Evolutionary conservation across 2,888 invertebrate species (phyloP), one percentile per base, ranked within the genome.

Genomic region (Tipula confusa): DNA sequence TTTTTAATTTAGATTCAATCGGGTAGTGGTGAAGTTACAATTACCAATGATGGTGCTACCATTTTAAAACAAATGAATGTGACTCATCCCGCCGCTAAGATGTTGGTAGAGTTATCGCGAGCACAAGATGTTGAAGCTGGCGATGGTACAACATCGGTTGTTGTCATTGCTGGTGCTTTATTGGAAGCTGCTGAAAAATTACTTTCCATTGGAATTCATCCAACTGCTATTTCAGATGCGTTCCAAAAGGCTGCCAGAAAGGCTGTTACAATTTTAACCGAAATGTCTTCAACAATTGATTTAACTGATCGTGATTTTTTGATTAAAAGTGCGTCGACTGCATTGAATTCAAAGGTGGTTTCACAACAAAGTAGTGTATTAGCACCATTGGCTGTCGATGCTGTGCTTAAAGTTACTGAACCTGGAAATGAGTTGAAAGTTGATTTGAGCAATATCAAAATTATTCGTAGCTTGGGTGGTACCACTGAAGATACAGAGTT

Each of bases 101-200:
- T 99, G 98, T 91, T 99, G 88, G 99, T 99, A 3, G 99, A 99
- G 90, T 91, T 99, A 85, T 98, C 99, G 0, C 96, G 97, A 87
- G 99, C 99, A 18, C 99, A 99, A 91, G 99, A 99, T 90, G 94
- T 98, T 87, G 99, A 99, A 90, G 99, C 99, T 86, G 99, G 99
- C 82, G 99, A 99, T 91, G 99, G 99, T 84, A 99, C 99, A 28
- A 99, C 99, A 9, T 97, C 98, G 28, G 99, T 99, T 83, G 99
- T 99, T 9, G 96, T 99, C 5, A 94, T 99, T 87, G 99, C 98
- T 86, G 99, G 99, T 83, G 97, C 98, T 85, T 90, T 99, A 83
- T 91, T 99, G 83, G 98, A 99, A 90, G 97, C 98, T 83, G 95
- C 97, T 83, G 96, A 98, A 88, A 97, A 97, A 87, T 92, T 99